Evolutionary conservation across 2,113 vertebrate genomes (phyloP).

Genomic region (Camelus bactrianus): DNA sequence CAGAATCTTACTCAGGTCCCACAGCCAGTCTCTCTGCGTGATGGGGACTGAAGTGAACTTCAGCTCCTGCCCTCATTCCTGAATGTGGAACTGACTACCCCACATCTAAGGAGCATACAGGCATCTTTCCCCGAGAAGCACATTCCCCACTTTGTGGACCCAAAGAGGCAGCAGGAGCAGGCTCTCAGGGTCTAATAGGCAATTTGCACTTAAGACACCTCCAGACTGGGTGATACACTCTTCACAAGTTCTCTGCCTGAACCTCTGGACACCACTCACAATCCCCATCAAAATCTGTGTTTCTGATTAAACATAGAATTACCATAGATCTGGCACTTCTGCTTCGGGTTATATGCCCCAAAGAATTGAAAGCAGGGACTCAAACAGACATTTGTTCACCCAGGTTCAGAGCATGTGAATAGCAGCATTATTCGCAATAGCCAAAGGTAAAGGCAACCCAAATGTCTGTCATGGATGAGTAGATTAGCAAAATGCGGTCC

Average conservation of each 20-base stretch:
- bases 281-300: background rate
- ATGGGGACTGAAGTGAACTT: no score
- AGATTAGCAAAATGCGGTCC: background rate
- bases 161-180: background rate
- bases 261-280: background rate
- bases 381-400: background rate
- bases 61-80: background rate
- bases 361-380: background rate
- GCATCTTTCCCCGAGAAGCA: background rate
- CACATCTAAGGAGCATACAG: background rate
- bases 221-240: background rate
- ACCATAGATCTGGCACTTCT: background rate
- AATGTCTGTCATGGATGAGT: fast-evolving
- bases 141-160: background rate
- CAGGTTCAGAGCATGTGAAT: fast-evolving
- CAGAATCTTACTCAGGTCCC: background rate
- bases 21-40: background rate
- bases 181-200: background rate
- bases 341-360: background rate
- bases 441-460: background rate
- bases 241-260: background rate
- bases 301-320: background rate
- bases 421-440: background rate
- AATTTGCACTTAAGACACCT: background rate
- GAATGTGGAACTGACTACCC: background rate